These are phyloP conservation scores for Ectropis grisescens DNA, from an alignment of 1,140 invertebrate species.

Conservation along the genomic window DNA sequence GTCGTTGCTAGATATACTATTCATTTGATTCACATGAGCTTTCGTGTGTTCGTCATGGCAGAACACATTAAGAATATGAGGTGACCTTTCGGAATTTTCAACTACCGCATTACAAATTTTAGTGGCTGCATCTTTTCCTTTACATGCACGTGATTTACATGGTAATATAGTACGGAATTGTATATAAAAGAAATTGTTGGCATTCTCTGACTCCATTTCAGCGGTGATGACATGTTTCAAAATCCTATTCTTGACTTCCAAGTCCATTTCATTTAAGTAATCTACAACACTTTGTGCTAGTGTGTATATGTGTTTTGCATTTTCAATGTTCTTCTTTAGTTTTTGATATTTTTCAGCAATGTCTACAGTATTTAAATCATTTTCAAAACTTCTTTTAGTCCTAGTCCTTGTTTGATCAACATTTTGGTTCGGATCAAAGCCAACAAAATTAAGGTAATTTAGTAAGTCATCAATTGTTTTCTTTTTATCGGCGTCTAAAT, in stretches of 20 bases:
- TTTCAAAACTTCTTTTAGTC: slow-evolving; percentile 30
- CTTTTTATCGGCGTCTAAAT: slow-evolving; percentile 30
- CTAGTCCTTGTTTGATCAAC: slow-evolving; percentile 14
- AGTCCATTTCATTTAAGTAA: slow-evolving; percentile 38
- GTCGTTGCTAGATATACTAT: slow-evolving; percentile 25
- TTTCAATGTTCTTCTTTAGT: slow-evolving; percentile 29
- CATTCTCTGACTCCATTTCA: slow-evolving; percentile 34
- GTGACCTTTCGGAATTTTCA: slow-evolving; percentile 19
- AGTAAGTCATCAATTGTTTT: slow-evolving; percentile 50
- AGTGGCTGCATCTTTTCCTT: slow-evolving; percentile 10
- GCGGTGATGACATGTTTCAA: slow-evolving; percentile 30
- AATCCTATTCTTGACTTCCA: slow-evolving; percentile 23
- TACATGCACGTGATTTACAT: slow-evolving; percentile 26
- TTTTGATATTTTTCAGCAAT: slow-evolving; percentile 26
- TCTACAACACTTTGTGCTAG: slow-evolving; percentile 33
- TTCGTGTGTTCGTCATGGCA: slow-evolving; percentile 24
- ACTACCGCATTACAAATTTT: slow-evolving; percentile 42
- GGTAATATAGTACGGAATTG: slow-evolving; percentile 30
- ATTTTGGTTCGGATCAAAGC: slow-evolving; percentile 15
- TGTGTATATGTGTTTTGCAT: slow-evolving; percentile 29
- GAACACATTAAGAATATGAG: slow-evolving; percentile 29
- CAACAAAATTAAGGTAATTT: slow-evolving; percentile 45
- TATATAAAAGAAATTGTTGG: slow-evolving; percentile 34
- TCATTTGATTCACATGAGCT: slow-evolving; percentile 9
- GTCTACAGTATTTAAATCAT: slow-evolving; percentile 27